phyloP scores from a whole-genome alignment of 2,113 vertebrate species.

The Dipodomys ordii region DNA sequence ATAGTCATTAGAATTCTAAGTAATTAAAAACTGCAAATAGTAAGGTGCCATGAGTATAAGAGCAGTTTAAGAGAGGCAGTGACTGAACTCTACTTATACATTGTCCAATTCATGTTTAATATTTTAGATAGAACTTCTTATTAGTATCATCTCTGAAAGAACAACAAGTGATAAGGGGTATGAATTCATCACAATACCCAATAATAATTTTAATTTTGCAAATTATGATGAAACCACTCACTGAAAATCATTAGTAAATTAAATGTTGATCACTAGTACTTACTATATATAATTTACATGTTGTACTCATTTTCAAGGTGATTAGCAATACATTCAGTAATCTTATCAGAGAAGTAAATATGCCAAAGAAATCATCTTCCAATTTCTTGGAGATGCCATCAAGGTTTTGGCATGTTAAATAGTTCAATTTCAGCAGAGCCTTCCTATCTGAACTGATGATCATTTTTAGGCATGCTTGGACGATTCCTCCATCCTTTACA shows the following conservation, averaged over 20 bases:
- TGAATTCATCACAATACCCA: neutral
- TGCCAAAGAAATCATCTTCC: conserved; percentile 38
- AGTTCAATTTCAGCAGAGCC: conserved; percentile 38
- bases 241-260: conserved; percentile 54
- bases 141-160: neutral
- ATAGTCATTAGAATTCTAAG: neutral
- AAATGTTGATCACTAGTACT: neutral
- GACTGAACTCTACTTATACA: neutral
- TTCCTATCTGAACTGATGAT: conserved; percentile 55
- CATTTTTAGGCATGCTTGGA: conserved; percentile 69
- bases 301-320: conserved; percentile 38
- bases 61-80: neutral
- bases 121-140: neutral
- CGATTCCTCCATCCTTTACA: conserved; percentile 6
- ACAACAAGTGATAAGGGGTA: neutral
- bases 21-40: neutral
- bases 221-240: neutral
- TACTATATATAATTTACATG: conserved; percentile 9
- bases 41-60: neutral
- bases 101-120: neutral
- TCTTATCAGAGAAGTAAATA: conserved; percentile 51
- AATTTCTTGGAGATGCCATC: conserved; percentile 19
- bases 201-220: conserved; percentile 15
- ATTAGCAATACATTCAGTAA: conserved; percentile 38
- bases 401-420: conserved; percentile 51